These are phyloP conservation scores for Glossophaga mutica DNA, from an alignment of 2,797 vertebrate species.

Conservation along the genomic window DNA sequence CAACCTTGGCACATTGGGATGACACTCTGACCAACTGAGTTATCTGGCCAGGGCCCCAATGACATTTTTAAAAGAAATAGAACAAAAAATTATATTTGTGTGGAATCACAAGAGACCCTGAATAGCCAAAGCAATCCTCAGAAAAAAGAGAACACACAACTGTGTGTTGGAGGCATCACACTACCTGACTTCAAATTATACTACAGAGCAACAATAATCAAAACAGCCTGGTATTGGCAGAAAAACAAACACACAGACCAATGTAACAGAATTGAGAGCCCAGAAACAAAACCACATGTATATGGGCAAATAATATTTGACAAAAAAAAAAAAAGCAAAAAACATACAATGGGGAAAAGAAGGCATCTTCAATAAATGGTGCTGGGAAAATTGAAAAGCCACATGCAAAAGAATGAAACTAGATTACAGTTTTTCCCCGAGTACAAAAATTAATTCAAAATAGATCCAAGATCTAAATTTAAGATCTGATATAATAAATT, in stretches of 20 bases:
- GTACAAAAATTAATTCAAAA: not conserved
- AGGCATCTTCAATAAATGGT: not conserved
- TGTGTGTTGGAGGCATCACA: not conserved
- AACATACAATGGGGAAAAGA: not conserved
- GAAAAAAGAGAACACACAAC: not conserved
- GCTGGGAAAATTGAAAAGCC: not conserved
- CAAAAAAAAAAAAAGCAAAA: not conserved
- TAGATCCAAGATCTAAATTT: not conserved
- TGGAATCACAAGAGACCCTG: not conserved
- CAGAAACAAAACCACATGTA: not conserved
- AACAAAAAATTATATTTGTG: not conserved
- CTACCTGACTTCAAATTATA: not conserved
- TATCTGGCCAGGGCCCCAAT: not conserved
- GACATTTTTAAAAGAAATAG: not conserved
- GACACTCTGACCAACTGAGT: not conserved
- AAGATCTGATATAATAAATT: not conserved
- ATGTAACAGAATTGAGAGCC: not conserved
- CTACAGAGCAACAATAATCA: not conserved
- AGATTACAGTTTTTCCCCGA: not conserved
- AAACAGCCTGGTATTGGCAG: not conserved
- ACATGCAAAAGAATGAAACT: not conserved
- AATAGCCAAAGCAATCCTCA: not conserved
- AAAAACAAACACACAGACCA: not conserved
- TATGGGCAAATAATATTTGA: not conserved
- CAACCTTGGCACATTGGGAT: not conserved